A percentile compares a stretch with the other conserved stretches of the same genome.
These are phyloP conservation scores for Drosophila leontia DNA, from an alignment of 1,140 invertebrate genomes.

Conservation along the genomic window DNA sequence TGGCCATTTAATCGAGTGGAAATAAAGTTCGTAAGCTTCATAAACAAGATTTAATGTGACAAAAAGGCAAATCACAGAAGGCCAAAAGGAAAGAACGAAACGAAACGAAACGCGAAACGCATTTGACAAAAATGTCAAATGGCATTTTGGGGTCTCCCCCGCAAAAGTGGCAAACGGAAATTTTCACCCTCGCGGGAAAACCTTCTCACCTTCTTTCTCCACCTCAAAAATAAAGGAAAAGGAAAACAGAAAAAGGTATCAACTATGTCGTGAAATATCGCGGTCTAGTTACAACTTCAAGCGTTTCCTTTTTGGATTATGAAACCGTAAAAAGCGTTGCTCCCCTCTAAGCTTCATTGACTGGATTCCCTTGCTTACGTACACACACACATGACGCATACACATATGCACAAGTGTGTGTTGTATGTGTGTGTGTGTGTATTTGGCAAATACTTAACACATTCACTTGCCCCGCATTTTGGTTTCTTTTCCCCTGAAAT, in stretches of 20 bases:
- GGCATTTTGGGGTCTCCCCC: constrained; percentile 49
- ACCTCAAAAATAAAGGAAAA: neutral
- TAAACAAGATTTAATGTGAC: constrained; percentile 83
- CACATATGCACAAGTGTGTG: neutral
- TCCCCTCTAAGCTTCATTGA: constrained; percentile 42
- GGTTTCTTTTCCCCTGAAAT: constrained; percentile 16
- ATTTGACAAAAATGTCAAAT: constrained; percentile 73
- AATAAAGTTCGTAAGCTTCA: constrained; percentile 79
- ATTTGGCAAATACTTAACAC: constrained; percentile 41
- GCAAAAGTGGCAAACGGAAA: constrained; percentile 57
- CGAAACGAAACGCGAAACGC: constrained; percentile 26
- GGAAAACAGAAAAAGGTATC: constrained; percentile 8
- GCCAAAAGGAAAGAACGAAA: neutral
- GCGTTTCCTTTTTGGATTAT: constrained; percentile 69
- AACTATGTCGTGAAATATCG: constrained; percentile 65
- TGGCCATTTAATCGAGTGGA: constrained; percentile 78
- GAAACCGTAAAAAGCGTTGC: constrained; percentile 51
- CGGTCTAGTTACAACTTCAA: constrained; percentile 78
- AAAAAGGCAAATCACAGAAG: constrained; percentile 80
- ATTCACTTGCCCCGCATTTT: constrained; percentile 3
- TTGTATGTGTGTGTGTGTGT: constrained; percentile 9
- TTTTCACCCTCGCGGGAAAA: constrained; percentile 16
- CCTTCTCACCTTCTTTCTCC: constrained; percentile 3
- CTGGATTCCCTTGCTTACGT: constrained; percentile 18
- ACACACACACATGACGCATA: neutral